Base-by-base conservation (phyloP, 2,113 vertebrate genomes). In the Pithys albifrons region DNA sequence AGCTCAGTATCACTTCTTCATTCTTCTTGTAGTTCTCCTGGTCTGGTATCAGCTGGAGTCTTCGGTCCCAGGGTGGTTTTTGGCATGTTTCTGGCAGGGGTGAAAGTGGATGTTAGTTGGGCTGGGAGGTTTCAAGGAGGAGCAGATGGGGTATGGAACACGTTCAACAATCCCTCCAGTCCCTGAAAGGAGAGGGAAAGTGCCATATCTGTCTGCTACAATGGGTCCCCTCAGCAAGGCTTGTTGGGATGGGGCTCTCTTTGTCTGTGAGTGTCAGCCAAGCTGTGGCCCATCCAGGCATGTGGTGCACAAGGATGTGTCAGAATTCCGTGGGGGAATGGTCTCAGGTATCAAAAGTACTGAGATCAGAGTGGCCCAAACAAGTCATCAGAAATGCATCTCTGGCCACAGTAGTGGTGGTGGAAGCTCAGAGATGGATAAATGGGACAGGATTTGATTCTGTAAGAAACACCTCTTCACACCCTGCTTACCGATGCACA, bases 281-380 rank as follows among this genome's bases (percentile, higher is more conserved):
- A 35, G 12, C 29, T 85, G 28, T 13, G 6, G 5, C 27, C 43
- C 67, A 7, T 24, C 52, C 58, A 73, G 48, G 27, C 4, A 17
- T 9, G 19, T 46, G 29, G 28, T n/a, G 23, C 12, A 48, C 10
- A 18, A 75, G 7, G 28, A 55, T 61, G 28, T 75, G 33, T 8
- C 23, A 72, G 48, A 64, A 76, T 55, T 69, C 28, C 19, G 4
- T 15, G 31, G 8, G 4, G 7, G 45, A 73, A 13, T 51, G 24
- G 7, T 59, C n/a, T 85, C 24, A 55, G 49, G 12, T 24, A 45
- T 39, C 49, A 65, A 35, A 55, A 24, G 0, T 4, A 33, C n/a
- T 35, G 35, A 73, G 54, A 55, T 59, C 14, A 11, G 8, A 28
- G 25, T 1, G 2, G 28, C 24, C 19, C 13, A 0, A 0, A 7